Evolutionary conservation across 2,888 invertebrate genomes (phyloP).

Genomic region (Resseliella maxima): DNA sequence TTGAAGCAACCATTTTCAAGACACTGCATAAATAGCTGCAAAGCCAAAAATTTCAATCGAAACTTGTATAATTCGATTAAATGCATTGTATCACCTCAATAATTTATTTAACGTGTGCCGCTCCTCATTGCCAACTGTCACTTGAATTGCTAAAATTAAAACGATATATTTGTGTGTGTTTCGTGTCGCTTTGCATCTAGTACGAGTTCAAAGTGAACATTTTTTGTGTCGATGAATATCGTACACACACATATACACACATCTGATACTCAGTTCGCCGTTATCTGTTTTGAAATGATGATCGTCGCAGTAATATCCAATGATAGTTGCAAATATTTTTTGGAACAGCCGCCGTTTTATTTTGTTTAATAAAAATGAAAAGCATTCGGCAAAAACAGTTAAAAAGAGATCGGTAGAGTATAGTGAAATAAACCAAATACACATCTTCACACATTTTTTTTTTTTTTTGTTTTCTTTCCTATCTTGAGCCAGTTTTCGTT

Average conservation of each 20-base stretch:
- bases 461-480: too few species aligned
- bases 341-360: not conserved
- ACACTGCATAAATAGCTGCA: conserved; percentile 21
- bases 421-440: not conserved
- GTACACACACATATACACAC: not conserved
- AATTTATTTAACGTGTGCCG: not conserved
- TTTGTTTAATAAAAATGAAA: not conserved
- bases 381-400: not conserved
- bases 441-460: not conserved
- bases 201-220: not conserved
- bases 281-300: too few species aligned
- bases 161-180: not conserved
- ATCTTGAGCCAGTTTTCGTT: not conserved
- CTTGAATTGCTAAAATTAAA: conserved; percentile 17
- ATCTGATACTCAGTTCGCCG: not conserved
- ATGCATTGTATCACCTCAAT: conserved; percentile 51
- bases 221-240: not conserved
- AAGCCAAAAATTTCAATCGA: conserved; percentile 26
- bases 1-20: not conserved
- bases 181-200: not conserved
- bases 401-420: not conserved
- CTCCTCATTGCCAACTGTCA: conserved; percentile 24
- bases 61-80: conserved; percentile 27
- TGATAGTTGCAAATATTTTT: not conserved
- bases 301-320: not conserved